Evolutionary conservation across 1,140 invertebrate genomes (phyloP).

Genomic region (Drosophila sechellia): DNA sequence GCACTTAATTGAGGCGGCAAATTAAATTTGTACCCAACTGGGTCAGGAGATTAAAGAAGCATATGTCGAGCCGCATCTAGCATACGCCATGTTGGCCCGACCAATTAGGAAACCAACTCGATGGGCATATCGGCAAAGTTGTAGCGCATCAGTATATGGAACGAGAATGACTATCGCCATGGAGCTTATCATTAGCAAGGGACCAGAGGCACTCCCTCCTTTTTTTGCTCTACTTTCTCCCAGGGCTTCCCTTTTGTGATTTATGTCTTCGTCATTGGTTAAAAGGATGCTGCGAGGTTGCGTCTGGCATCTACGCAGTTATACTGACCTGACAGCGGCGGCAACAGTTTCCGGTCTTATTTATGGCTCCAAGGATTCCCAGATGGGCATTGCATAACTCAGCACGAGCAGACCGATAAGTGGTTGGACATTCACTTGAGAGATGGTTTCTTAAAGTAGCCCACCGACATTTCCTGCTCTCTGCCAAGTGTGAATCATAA

Average conservation of each 20-base stretch:
- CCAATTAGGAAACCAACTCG: conserved; percentile 33
- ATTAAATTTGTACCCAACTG: conserved; percentile 40
- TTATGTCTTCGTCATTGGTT: conserved; percentile 38
- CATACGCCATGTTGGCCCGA: conserved; percentile 32
- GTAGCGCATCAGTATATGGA: conserved; percentile 13
- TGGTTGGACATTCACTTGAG: conserved; percentile 26
- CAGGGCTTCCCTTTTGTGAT: conserved; percentile 25
- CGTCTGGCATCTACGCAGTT: conserved; percentile 37
- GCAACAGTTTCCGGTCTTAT: conserved; percentile 45
- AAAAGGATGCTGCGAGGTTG: not conserved
- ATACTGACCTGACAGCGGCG: conserved; percentile 30
- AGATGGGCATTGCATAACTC: conserved; percentile 42
- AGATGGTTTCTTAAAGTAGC: conserved; percentile 9
- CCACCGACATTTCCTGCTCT: not conserved
- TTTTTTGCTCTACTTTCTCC: not conserved
- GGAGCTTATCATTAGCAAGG: conserved; percentile 42
- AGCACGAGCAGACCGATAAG: conserved; percentile 35
- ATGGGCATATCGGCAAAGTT: conserved; percentile 15
- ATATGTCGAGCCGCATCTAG: conserved; percentile 23
- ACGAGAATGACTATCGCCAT: conserved; percentile 12
- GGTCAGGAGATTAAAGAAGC: conserved; percentile 45
- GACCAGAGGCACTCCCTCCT: conserved; percentile 6
- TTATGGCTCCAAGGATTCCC: conserved; percentile 45
- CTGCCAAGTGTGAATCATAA: conserved; percentile 11
- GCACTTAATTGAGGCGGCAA: conserved; percentile 40